Evolutionary conservation across 2,797 vertebrate species (phyloP), one percentile per base, ranked within the genome.

Genomic region (Nyctalus aviator): DNA sequence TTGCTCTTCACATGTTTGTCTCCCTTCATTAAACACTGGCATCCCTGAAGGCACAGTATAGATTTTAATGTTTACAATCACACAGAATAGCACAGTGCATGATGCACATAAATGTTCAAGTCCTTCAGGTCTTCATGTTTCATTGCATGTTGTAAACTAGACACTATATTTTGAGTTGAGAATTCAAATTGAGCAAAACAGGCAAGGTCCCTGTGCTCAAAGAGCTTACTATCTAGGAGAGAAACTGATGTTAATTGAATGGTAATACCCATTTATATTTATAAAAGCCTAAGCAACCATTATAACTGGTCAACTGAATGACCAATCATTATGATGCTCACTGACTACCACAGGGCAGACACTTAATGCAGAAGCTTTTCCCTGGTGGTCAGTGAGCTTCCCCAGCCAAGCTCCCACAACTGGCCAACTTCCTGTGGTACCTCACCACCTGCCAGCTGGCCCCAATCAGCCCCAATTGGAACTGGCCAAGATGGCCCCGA

Each of bases 21-120:
- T 86, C 27, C 37, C 55, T 13, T 89, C 32, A 66, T n/a, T 85
- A 57, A 73, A 83, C 7, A 46, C n/a, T 81, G 55, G 72, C 8
- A 21, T 92, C 35, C 37, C 71, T 84, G 35, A 88, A 86, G 32
- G 48, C 75, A 94, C 69, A 68, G 30, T 35, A 1, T 44, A 68
- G 55, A 83, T 82, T 32, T 91, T 76, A 76, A 88, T 66, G n/a
- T 69, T 66, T 59, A 78, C 77, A 68, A 86, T 85, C 41, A 50
- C 48, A 55, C 6, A 55, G 23, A 25, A 59, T 1, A 84, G 41
- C 68, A 25, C 69, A 57, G 27, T 30, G 32, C 13, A 30, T 32
- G 35, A 71, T 41, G 41, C 23, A 46, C 27, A 32, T 6, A 25
- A 23, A 9, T 73, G n/a, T 30, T 23, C 15, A 21, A 14, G 68